These are phyloP conservation scores for Siderastrea radians DNA, from an alignment of 92 coral and sea anemone species.

Conservation along the genomic window DNA sequence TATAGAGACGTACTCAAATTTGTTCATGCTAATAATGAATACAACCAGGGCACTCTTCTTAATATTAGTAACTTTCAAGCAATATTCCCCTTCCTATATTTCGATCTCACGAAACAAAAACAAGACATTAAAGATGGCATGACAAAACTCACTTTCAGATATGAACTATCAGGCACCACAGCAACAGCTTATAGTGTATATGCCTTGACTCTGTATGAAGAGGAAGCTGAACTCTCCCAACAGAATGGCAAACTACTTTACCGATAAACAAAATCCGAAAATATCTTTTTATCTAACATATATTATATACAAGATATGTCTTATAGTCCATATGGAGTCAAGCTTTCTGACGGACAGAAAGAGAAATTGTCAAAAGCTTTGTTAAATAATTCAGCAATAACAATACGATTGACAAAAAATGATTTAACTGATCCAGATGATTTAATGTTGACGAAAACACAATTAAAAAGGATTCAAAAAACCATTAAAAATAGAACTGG, in stretches of 20 bases:
- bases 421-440: background rate
- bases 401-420: background rate
- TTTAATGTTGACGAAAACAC: background rate
- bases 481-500: background rate
- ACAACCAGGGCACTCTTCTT: slow-evolving; percentile 5
- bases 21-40: slow-evolving; percentile 24
- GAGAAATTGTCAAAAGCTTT: background rate
- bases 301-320: background rate
- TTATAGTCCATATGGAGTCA: too few species aligned
- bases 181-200: background rate
- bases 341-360: background rate
- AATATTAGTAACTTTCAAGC: background rate
- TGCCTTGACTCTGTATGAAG: background rate
- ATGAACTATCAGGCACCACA: background rate
- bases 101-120: background rate
- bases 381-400: background rate
- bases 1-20: slow-evolving; percentile 32
- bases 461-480: background rate
- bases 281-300: background rate
- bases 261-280: background rate
- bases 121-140: background rate
- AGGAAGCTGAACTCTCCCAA: background rate
- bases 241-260: background rate
- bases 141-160: background rate
- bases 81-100: background rate